Base-by-base conservation (phyloP, 2,888 invertebrate genomes). In the Actias luna region DNA sequence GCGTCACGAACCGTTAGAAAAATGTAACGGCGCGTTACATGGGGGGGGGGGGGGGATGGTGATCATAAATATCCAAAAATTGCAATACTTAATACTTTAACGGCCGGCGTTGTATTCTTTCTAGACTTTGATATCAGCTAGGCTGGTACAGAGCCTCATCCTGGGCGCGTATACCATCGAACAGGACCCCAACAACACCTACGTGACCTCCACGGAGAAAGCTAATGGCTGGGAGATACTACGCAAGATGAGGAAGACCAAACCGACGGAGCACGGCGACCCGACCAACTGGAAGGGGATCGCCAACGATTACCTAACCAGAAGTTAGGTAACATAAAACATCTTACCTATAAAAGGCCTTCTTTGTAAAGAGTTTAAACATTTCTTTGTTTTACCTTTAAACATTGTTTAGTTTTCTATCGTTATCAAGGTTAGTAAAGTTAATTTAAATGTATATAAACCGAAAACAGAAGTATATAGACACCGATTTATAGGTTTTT, bases 141-240 rank as follows among this genome's bases (percentile, higher is more conserved):
- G 98, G 50, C 88, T 98, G 22, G 95, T 96, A 64, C 98, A 98
- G 83, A 97, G 97, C 71, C 84, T 98, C n/a, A 94, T 97, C 0
- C 82, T 97, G 61, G 98, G 98, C 0, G 94, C 95, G 0, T 97
- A 98, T 85, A 95, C 96, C 0, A 87, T 95, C 69, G 87, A 94
- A 1, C 93, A 95, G 63, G 95, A 98, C 80, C 97, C 98, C 0
- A 89, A 90, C 1, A 98, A 98, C 84, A 90, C 93, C 0, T 98
- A 98, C 85, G 89, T 98, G 0, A 82, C 96, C 16, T 92, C 93
- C 0, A 96, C 97, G 0, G 95, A 96, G 68, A 94, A 93, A 70
- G 88, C 93, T 5, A 96, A 97, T 0, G 97, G 97, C 94, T 88
- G 92, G 73, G 81, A 96, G 0, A 83, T 98, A 10, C 91, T 94